phyloP scores from a whole-genome alignment of 2,888 invertebrate species.

The Ellobium chinense region DNA sequence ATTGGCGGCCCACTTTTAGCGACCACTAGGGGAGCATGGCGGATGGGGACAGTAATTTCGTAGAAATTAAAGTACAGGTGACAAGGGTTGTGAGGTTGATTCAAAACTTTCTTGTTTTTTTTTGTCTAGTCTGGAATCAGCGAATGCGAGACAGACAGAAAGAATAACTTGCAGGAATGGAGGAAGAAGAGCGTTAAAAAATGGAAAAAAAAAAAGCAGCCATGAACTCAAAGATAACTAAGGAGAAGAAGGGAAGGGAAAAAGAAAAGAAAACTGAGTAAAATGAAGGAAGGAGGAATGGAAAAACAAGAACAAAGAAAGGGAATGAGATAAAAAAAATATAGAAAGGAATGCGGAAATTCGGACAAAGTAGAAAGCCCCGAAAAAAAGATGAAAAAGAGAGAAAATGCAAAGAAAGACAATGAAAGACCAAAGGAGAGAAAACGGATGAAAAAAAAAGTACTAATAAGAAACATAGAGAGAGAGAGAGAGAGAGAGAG shows the following conservation, averaged over 20 bases:
- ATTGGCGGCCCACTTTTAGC: no score
- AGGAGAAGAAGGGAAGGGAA: neutral
- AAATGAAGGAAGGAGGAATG: neutral
- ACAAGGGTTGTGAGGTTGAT: no score
- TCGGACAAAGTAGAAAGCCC: neutral
- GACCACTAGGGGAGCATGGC: no score
- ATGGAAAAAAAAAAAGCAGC: neutral
- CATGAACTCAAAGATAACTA: neutral
- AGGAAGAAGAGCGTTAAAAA: neutral
- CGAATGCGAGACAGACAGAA: neutral
- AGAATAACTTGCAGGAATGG: neutral
- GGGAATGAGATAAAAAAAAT: neutral
- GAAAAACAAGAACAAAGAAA: neutral
- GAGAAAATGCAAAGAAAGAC: neutral
- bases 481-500: conserved; percentile 26
- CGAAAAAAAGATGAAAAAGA: conserved; percentile 2
- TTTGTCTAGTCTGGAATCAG: no score
- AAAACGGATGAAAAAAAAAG: neutral
- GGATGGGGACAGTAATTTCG: no score
- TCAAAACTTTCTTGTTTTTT: no score
- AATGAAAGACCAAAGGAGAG: neutral
- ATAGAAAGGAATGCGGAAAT: neutral
- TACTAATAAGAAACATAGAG: neutral
- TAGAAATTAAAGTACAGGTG: no score
- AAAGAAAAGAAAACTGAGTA: neutral